These are phyloP conservation scores for Turnix velox DNA, from an alignment of 2,113 vertebrate species.

Conservation along the genomic window DNA sequence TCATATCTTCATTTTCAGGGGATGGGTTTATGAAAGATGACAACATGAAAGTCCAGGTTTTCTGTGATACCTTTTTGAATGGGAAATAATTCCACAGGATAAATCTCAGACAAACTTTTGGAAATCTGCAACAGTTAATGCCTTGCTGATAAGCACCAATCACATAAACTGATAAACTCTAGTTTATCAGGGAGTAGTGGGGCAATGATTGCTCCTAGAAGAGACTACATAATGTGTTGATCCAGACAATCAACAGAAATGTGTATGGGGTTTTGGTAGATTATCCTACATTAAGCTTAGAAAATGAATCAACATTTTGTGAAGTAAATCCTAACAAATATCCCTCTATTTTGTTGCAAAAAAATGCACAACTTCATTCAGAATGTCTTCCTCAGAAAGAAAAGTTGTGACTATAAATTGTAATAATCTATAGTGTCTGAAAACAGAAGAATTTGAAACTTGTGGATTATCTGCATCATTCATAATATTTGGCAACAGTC, in stretches of 20 bases:
- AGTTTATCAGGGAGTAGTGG: neutral
- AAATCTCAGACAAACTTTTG: neutral
- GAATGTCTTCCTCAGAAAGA: neutral
- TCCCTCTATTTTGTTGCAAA: neutral
- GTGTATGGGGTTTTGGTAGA: accelerated
- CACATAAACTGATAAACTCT: neutral
- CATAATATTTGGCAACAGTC: neutral
- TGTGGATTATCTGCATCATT: neutral
- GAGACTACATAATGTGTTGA: neutral
- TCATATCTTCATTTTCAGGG: neutral
- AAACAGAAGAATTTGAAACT: neutral
- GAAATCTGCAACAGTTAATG: neutral
- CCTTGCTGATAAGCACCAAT: neutral
- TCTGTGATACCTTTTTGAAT: neutral
- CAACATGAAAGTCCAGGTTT: neutral
- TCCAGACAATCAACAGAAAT: neutral
- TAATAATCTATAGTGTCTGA: neutral
- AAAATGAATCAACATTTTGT: neutral
- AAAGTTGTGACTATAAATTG: neutral
- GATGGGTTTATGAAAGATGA: neutral
- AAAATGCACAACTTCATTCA: neutral
- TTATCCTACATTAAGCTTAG: neutral
- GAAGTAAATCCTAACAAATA: neutral
- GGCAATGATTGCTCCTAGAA: neutral
- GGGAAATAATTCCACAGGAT: neutral